These are phyloP conservation scores for Hypomesus transpacificus DNA, from an alignment of 2,113 vertebrate genomes.

Conservation along the genomic window DNA sequence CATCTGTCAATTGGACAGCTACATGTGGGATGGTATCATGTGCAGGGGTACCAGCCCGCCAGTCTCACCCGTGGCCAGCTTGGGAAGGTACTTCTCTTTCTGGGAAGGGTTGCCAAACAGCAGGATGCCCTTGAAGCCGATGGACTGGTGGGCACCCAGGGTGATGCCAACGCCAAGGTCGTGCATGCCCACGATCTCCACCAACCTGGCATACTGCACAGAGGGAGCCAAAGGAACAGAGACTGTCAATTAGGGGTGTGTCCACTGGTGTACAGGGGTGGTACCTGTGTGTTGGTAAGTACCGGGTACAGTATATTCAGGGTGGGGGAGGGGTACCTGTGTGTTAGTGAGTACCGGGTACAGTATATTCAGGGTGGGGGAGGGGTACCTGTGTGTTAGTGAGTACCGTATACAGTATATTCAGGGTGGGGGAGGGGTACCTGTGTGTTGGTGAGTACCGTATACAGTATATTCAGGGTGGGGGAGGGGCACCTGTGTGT, in stretches of 20 bases:
- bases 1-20: too few species aligned
- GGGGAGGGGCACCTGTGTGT: constrained; percentile 78
- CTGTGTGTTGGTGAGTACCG: constrained; percentile 53
- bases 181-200: constrained; percentile 83
- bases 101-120: constrained; percentile 82
- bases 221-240: neutral
- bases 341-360: too few species aligned
- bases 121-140: constrained; percentile 89
- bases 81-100: constrained; percentile 87
- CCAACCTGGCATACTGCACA: constrained; percentile 82
- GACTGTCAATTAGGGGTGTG: too few species aligned
- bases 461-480: neutral
- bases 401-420: neutral
- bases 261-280: too few species aligned
- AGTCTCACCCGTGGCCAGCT: constrained; percentile 78
- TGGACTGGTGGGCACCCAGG: constrained; percentile 88
- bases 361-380: neutral
- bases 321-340: constrained; percentile 69
- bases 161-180: constrained; percentile 85
- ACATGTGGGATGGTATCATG: too few species aligned
- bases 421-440: constrained; percentile 53
- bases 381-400: constrained; percentile 68
- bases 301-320: neutral
- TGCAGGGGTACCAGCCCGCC: too few species aligned
- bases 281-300: too few species aligned